Evolutionary conservation across 2,797 vertebrate species (phyloP).

Genomic region (Lutjanus campechanus): DNA sequence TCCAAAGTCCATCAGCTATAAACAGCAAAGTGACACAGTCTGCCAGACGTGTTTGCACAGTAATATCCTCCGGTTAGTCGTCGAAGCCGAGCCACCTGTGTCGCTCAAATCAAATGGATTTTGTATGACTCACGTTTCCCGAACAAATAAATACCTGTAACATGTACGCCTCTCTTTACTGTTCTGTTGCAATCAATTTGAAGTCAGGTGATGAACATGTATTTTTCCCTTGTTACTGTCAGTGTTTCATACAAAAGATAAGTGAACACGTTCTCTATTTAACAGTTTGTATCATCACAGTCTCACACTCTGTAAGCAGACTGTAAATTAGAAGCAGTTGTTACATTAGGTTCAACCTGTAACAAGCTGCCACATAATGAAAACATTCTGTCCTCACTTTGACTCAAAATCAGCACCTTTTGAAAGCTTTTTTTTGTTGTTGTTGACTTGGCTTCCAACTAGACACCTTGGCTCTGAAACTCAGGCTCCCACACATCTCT

Average conservation of each 20-base stretch:
- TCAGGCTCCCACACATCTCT: constrained; percentile 44
- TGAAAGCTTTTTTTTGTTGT: constrained; percentile 8
- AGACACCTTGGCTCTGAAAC: constrained; percentile 40
- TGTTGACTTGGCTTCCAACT: constrained; percentile 39
- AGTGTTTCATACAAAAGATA: not conserved
- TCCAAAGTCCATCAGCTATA: constrained; percentile 76
- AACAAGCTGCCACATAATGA: constrained; percentile 30
- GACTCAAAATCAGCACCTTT: constrained; percentile 14
- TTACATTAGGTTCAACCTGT: not conserved
- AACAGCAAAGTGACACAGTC: constrained; percentile 68
- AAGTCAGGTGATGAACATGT: not conserved
- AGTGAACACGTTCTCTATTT: not conserved
- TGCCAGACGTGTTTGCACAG: constrained; percentile 82
- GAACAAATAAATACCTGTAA: constrained; percentile 22
- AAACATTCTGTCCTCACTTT: constrained; percentile 27
- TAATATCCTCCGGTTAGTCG: constrained; percentile 60
- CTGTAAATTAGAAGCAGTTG: constrained; percentile 11
- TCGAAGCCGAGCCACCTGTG: constrained; percentile 45
- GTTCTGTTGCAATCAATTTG: not conserved
- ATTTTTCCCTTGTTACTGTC: not conserved
- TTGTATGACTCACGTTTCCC: constrained; percentile 62
- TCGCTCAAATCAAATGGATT: constrained; percentile 42
- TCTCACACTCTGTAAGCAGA: not conserved
- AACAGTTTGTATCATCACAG: not conserved
- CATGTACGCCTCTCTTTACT: constrained; percentile 1